Conservation (phyloP, 2,113 vertebrate species). For the Ifrita kowaldi region DNA sequence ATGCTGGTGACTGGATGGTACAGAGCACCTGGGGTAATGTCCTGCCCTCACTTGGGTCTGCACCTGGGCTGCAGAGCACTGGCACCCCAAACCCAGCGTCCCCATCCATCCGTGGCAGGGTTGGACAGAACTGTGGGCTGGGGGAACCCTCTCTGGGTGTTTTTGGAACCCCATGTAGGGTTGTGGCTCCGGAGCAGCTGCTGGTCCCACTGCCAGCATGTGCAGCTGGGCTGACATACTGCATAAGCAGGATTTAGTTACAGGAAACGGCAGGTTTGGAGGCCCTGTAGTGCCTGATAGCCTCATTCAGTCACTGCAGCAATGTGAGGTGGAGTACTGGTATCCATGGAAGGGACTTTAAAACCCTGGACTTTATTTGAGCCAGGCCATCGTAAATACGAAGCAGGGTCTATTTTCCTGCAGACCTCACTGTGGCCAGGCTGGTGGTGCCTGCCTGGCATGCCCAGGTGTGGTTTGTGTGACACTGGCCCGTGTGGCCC, state of each 20-base stretch:
- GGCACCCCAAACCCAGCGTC: background rate
- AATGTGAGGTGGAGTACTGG: background rate
- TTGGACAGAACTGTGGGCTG: background rate
- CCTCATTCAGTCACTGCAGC: background rate
- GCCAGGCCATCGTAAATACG: background rate
- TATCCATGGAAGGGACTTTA: background rate
- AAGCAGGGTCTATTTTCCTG: background rate
- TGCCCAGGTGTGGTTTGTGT: background rate
- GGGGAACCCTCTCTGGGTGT: too few relatives aligned
- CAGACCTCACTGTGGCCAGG: accelerated
- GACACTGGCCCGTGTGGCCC: accelerated
- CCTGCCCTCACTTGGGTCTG: background rate
- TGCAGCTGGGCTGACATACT: background rate
- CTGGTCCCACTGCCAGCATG: accelerated
- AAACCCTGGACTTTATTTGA: background rate
- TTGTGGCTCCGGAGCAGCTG: accelerated
- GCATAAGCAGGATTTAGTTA: background rate
- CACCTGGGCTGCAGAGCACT: background rate
- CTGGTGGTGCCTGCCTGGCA: background rate
- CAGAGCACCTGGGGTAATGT: conserved; percentile 40
- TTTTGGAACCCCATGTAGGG: accelerated
- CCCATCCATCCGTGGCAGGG: background rate
- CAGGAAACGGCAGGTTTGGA: accelerated
- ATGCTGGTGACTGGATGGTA: conserved; percentile 67
- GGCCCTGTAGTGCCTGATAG: background rate